phyloP scores from a whole-genome alignment of 2,888 invertebrate species.

The Bombyx huttoni region DNA sequence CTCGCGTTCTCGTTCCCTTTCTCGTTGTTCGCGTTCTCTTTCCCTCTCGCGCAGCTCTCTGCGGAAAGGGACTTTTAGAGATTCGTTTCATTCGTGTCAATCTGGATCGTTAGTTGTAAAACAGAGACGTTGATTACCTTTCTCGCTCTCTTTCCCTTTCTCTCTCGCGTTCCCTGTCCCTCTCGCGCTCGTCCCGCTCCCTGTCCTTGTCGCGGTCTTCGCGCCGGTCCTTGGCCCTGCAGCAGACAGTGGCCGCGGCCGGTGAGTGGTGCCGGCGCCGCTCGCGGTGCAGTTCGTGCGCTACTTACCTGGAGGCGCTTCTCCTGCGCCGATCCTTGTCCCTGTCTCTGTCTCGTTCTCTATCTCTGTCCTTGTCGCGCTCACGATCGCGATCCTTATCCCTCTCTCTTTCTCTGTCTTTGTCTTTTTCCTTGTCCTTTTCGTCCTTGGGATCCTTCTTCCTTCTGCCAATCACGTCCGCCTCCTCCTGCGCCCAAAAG shows the following conservation, averaged over 20 bases:
- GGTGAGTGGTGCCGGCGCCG: too few relatives aligned
- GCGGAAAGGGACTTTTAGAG: slow-evolving; percentile 5
- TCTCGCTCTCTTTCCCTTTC: slow-evolving; percentile 27
- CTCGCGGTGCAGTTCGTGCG: background rate
- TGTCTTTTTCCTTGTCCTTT: slow-evolving; percentile 22
- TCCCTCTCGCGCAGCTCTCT: slow-evolving; percentile 38
- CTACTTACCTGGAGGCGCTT: slow-evolving; percentile 26
- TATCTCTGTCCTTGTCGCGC: slow-evolving; percentile 14
- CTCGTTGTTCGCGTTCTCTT: slow-evolving; percentile 39
- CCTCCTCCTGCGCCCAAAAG: slow-evolving; percentile 74
- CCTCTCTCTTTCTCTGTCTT: slow-evolving; percentile 40
- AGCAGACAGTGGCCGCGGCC: background rate
- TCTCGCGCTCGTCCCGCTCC: slow-evolving; percentile 15
- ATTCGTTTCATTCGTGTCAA: too few relatives aligned
- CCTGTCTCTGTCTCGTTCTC: slow-evolving; percentile 17
- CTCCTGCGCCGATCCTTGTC: slow-evolving; percentile 13
- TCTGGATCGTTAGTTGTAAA: too few relatives aligned
- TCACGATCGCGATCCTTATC: slow-evolving; percentile 25
- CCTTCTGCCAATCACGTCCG: slow-evolving; percentile 70
- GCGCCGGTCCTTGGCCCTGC: slow-evolving; percentile 13
- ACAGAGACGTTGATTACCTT: slow-evolving; percentile 7
- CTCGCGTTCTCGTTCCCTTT: slow-evolving; percentile 53
- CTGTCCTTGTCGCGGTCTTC: slow-evolving; percentile 28
- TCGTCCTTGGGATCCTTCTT: slow-evolving; percentile 48
- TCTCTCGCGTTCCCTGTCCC: slow-evolving; percentile 37